Evolutionary conservation across 1,140 invertebrate species (phyloP).

Genomic region (Scaptomyza montana): DNA sequence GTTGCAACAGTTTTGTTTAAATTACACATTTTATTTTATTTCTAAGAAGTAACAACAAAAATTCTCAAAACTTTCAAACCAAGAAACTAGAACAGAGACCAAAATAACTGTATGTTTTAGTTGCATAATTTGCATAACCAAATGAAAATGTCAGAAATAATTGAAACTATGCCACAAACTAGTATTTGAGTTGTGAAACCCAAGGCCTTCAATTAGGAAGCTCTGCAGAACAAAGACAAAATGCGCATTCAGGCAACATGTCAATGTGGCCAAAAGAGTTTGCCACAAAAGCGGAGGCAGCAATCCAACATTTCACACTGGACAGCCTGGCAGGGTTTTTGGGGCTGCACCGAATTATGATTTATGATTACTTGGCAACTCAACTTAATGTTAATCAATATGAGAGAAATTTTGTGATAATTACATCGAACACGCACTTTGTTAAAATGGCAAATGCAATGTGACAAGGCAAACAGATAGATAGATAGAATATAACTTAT

Average conservation of each 20-base stretch:
- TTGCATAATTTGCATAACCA: not conserved
- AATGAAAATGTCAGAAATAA: not conserved
- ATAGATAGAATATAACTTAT: conserved; percentile 15
- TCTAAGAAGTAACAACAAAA: no score
- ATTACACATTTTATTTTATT: no score
- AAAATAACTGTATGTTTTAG: no score
- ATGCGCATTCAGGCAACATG: not conserved
- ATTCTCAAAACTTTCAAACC: no score
- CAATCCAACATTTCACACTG: conserved; percentile 47
- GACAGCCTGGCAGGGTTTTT: no score
- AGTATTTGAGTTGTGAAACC: not conserved
- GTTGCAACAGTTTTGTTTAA: no score
- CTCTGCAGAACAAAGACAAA: not conserved
- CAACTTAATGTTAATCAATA: conserved; percentile 70
- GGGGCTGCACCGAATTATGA: no score
- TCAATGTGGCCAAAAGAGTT: conserved; percentile 5
- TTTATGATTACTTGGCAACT: conserved; percentile 64
- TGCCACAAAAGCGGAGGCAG: not conserved
- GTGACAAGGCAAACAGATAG: conserved; percentile 29
- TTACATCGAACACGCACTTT: conserved; percentile 32
- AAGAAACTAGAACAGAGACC: no score
- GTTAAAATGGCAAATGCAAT: conserved; percentile 38
- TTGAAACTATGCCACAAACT: not conserved
- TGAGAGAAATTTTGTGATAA: no score
- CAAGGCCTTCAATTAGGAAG: conserved; percentile 12